phyloP scores from a whole-genome alignment of 2,113 vertebrate genomes.

The Ceyx margarethae region DNA sequence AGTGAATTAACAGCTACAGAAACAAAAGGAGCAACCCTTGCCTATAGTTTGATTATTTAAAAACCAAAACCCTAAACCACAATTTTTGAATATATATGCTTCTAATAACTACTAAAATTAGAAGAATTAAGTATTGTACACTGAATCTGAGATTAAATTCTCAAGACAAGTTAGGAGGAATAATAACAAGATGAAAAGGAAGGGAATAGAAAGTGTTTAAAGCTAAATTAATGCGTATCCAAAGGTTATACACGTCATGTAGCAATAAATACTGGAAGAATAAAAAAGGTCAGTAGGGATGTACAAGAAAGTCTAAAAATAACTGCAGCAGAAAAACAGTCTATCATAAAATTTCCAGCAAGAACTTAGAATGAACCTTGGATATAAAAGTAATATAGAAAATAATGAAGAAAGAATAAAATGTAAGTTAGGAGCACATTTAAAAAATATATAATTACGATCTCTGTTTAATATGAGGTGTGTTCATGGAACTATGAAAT shows the following conservation, averaged over 20 bases:
- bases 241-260: constrained; percentile 30
- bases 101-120: neutral
- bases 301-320: constrained; percentile 9
- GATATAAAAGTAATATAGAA: neutral
- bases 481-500: neutral
- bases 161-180: neutral
- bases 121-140: neutral
- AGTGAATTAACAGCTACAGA: neutral
- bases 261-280: constrained; percentile 31
- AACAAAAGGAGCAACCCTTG: neutral
- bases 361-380: constrained; percentile 3
- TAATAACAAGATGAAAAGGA: neutral
- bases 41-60: neutral
- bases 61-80: too few species aligned
- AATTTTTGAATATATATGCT: neutral
- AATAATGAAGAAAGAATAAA: constrained; percentile 1
- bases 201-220: constrained; percentile 1
- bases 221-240: constrained; percentile 23
- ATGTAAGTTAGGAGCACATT: neutral
- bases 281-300: constrained; percentile 26
- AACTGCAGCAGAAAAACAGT: constrained; percentile 1
- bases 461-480: neutral
- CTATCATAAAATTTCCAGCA: neutral
- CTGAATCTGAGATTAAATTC: neutral
- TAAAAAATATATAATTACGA: neutral